Evolutionary conservation across 2,113 vertebrate genomes (phyloP), one percentile per base, ranked within the genome.

Genomic region (Gobiocypris rarus): DNA sequence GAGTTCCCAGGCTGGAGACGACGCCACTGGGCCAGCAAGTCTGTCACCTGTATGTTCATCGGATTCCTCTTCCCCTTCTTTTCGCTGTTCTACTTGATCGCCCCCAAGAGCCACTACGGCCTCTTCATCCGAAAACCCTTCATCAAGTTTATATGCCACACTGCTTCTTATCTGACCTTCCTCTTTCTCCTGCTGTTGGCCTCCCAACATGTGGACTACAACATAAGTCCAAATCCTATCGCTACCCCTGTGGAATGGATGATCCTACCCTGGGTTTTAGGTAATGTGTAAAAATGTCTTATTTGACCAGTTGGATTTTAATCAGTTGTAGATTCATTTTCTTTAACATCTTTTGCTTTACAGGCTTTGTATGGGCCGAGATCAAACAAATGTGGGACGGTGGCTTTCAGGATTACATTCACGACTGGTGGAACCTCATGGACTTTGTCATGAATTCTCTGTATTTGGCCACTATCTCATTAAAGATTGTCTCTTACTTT

Each of bases 351-450:
- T 31, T 50, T 31, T 82, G 31, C 1, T 85, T 85, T 91, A 17
- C 88, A 99, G 98, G 98, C 88, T 99, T 99, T 91, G 97, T 99
- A 88, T 99, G 98, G 98, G 97, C 98, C 67, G 98, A 99, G 91
- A 99, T 99, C 93, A 99, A 99, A 86, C 97, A 99, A 84, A 99
- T 99, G 98, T 99, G 98, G 98, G 97, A 99, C 79, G 98, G 98
- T 63, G 98, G 98, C 89, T 97, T 99, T 92, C 97, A 96, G 69
- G 97, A 99, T 87, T 99, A 99, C 0, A 92, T 99, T n/a, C 98
- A 99, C 0, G 98, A 99, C 89, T 99, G 98, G 98, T 99, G 98
- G 98, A 99, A 99, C 91, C 93, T 99, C 86, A 99, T 99, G 98
- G 98, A 99, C 93, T 99, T 99, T 94, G 97, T 97, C 89, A 99